Base-by-base conservation (phyloP, 1,140 invertebrate species). In the Leptinotarsa undecemlineata region DNA sequence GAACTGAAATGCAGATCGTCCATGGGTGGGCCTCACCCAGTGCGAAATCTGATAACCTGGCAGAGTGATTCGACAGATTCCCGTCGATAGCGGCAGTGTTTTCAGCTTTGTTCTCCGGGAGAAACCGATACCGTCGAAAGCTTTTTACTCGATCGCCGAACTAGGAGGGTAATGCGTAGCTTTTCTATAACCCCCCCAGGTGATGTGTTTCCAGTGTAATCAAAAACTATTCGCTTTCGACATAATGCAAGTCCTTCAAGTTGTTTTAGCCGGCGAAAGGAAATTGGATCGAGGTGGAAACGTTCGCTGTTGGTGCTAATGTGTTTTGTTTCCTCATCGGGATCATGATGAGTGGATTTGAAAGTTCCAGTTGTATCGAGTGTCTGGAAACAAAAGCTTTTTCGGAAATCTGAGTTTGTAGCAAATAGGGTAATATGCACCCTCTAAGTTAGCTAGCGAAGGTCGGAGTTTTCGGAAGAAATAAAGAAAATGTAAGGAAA, bases 211-310 rank as follows among this genome's bases (percentile, higher is more conserved):
- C 51, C 15, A 17, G 14, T 57, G 51, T 57, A 57, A 57, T 57
- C 51, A 57, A 57, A 57, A 57, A 57, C 51, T 19, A 57, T 57
- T 57, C 51, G 51, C 15, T 57, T 57, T 57, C 51, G 17, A 57
- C n/a, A 57, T 57, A 57, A 57, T 57, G 17, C n/a, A n/a, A 15
- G 51, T 5, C 51, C 51, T 57, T 57, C 51, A 3, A 57, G 51
- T 57, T 57, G 17, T 57, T 57, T 57, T 57, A 57, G 14, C 17
- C 33, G 33, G 33, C 1, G 33, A 42, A 42, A 42, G 33, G 33
- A 42, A 57, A 57, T 57, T 57, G 51, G 51, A 57, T 15, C 51
- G 51, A 57, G 15, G 51, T 57, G n/a, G 14, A 57, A 57, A n/a
- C n/a, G 51, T 57, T 57, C 51, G 4, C 51, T 19, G 51, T 57